Evolutionary conservation across 2,888 invertebrate species (phyloP).

Genomic region (Pristionchus japonicus): DNA sequence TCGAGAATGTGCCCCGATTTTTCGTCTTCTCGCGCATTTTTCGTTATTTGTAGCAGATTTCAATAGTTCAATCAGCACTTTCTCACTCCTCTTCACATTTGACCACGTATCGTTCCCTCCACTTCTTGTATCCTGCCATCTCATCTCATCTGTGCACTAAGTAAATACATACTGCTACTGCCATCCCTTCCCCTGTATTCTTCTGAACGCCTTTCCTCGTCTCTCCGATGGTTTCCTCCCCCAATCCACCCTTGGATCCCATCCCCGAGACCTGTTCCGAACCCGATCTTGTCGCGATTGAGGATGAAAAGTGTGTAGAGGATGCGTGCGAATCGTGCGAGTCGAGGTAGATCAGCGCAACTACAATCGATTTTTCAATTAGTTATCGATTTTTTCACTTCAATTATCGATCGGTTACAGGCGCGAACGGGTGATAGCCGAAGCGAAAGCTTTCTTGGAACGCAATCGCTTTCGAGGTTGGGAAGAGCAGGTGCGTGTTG

Average conservation of each 20-base stretch:
- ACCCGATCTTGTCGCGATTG: not conserved
- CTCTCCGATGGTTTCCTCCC: too few relatives aligned
- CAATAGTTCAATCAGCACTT: not conserved
- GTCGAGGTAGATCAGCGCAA: conserved; percentile 20
- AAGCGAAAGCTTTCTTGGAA: conserved; percentile 35
- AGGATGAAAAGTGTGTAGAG: conserved; percentile 22
- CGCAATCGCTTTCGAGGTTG: conserved; percentile 33
- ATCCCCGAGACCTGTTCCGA: conserved; percentile 25
- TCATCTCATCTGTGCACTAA: conserved; percentile 25
- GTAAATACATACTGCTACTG: conserved; percentile 15
- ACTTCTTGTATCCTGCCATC: not conserved
- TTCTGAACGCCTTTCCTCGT: conserved; percentile 38
- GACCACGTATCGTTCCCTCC: conserved; percentile 1
- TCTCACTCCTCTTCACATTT: conserved; percentile 16
- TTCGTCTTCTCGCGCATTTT: not conserved
- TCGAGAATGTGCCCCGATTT: not conserved
- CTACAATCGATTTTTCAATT: too few relatives aligned
- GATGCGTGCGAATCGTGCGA: not conserved
- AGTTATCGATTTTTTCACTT: not conserved
- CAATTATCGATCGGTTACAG: conserved; percentile 20
- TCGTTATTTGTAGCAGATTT: not conserved
- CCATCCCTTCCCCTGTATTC: conserved; percentile 36
- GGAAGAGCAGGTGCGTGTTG: conserved; percentile 44
- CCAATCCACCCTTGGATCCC: conserved; percentile 8
- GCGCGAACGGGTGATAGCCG: conserved; percentile 39